Evolutionary conservation across 2,797 vertebrate species (phyloP), one percentile per base, ranked within the genome.

Genomic region (Poeciliopsis infans): DNA sequence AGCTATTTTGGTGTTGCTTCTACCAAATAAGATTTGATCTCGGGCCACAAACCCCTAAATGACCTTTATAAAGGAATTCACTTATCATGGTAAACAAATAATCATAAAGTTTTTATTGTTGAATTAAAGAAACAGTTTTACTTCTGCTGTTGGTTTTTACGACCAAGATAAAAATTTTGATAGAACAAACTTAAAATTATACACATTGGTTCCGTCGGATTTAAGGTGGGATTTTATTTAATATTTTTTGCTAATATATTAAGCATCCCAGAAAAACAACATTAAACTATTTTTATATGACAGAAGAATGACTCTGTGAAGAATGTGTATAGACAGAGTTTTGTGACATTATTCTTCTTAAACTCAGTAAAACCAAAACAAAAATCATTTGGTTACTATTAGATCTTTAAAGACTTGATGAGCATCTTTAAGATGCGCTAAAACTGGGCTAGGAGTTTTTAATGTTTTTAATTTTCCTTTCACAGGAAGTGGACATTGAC

Each of bases 401-500:
- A 66, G 8, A 11, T 23, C 7, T 66, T 25, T 68, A 25, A 41
- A 23, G 66, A 68, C 18, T 11, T 41, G 10, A 11, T 68, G 25
- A 0, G 2, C 10, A 69, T 39, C 16, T 3, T 23, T 66, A 23
- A 36, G 23, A 66, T 3, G 36, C 8, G 10, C 16, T 23, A 39
- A 39, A 39, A 39, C 33, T 23, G 61, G 61, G 20, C 16, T 3
- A 59, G 28, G 20, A n/a, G 41, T 43, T 45, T 45, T 12, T 5
- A 70, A 45, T 70, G 49, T 74, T 57, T 68, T 23, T 66, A 0
- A 25, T 74, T 23, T 78, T 76, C 4, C 39, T 75, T 47, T 88
- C 45, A 59, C 90, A 97, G 96, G 95, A 95, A 57, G 91, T 96
- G 79, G 95, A 96, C 0, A 86, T 96, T 41, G 95, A 97, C 86